Evolutionary conservation across 2,888 invertebrate genomes (phyloP).

Genomic region (Andrena chrysosceles): DNA sequence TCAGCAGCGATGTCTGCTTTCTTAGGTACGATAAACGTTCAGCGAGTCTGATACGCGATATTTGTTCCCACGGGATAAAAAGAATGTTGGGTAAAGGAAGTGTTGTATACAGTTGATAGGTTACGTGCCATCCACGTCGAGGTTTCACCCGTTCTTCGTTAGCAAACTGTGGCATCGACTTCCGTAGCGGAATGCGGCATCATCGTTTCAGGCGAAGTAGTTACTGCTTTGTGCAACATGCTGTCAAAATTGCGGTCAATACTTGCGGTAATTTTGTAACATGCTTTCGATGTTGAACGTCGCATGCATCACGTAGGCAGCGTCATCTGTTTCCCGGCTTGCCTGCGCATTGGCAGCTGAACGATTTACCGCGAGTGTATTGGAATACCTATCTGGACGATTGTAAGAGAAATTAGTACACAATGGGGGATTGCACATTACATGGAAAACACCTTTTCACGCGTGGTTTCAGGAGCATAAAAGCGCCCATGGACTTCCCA

Average conservation of each 20-base stretch:
- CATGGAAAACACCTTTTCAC: conserved; percentile 27
- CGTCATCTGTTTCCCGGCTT: conserved; percentile 42
- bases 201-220: not conserved
- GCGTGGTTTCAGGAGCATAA: conserved; percentile 30
- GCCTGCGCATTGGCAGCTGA: not conserved
- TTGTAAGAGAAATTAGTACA: not conserved
- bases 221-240: not conserved
- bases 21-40: not conserved
- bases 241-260: not conserved
- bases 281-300: not conserved
- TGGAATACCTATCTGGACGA: not conserved
- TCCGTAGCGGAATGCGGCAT: not conserved
- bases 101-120: conserved; percentile 11
- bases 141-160: not conserved
- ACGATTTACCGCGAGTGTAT: not conserved
- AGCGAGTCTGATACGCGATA: no score
- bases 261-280: conserved; percentile 29
- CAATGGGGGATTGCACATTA: conserved; percentile 1
- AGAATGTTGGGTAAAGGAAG: not conserved
- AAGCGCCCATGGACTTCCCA: not conserved
- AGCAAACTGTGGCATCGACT: not conserved
- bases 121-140: conserved; percentile 61
- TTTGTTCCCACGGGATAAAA: not conserved
- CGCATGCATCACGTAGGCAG: not conserved
- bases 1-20: not conserved